Conservation (phyloP, 2,888 invertebrate genomes). For the Timema podura region DNA sequence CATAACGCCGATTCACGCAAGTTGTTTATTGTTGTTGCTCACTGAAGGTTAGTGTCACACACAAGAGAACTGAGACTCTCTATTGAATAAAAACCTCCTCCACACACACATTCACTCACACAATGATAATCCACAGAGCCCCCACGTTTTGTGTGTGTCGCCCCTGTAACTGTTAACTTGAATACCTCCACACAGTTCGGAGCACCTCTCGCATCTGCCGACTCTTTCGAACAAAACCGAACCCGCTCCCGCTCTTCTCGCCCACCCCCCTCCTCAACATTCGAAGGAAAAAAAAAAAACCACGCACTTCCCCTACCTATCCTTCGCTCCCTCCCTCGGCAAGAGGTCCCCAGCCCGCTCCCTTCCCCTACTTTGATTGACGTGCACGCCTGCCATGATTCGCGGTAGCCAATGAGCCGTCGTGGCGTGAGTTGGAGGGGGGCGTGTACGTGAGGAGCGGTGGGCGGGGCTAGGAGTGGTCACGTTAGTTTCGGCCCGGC, state of each 20-base stretch:
- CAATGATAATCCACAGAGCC: too few relatives aligned
- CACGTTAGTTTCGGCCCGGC: conserved; percentile 19
- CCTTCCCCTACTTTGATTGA: conserved; percentile 36
- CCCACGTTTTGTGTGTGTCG: too few relatives aligned
- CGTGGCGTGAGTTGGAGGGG: conserved; percentile 18
- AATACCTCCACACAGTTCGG: conserved; percentile 30
- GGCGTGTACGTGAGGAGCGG: conserved; percentile 32
- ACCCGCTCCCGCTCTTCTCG: too few relatives aligned
- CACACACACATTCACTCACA: too few relatives aligned
- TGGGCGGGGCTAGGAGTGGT: conserved; percentile 28
- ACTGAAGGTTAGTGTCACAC: too few relatives aligned
- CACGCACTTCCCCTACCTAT: conserved; percentile 22
- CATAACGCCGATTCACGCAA: too few relatives aligned
- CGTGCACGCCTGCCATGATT: conserved; percentile 40
- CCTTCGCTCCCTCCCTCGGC: conserved; percentile 23
- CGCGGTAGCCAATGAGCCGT: conserved; percentile 34
- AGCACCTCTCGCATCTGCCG: conserved; percentile 29
- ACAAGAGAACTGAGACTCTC: too few relatives aligned
- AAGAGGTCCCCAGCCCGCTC: conserved; percentile 24
- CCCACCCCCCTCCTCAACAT: too few relatives aligned
- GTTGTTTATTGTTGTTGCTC: too few relatives aligned
- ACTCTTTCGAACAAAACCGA: not conserved
- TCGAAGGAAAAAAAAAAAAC: conserved; percentile 19
- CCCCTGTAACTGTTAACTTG: conserved; percentile 1
- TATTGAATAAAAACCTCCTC: too few relatives aligned